Evolutionary conservation across 2,888 invertebrate species (phyloP).

Genomic region (Steinernema scapterisci): DNA sequence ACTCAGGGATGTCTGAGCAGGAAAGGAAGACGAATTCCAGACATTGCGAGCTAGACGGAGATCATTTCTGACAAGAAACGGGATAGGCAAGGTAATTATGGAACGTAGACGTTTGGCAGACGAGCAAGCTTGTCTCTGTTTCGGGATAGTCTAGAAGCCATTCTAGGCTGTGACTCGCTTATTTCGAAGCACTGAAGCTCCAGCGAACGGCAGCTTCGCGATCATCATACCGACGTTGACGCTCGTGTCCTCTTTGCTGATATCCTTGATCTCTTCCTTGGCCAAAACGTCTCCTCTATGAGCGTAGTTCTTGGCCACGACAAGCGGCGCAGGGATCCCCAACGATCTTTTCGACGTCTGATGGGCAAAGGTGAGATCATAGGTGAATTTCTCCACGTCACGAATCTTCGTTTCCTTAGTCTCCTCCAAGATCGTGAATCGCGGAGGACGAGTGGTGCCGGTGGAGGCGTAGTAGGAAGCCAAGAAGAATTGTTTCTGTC

Average conservation of each 20-base stretch:
- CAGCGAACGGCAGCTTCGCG: neutral
- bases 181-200: neutral
- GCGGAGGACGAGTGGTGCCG: neutral
- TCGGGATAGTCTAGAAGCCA: no score
- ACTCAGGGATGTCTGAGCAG: no score
- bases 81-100: no score
- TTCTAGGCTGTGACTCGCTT: conserved; percentile 4
- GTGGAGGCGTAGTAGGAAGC: neutral
- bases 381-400: neutral
- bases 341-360: neutral
- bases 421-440: conserved; percentile 7
- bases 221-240: neutral
- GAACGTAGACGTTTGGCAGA: no score
- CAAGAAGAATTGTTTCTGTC: conserved; percentile 7
- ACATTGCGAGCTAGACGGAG: no score
- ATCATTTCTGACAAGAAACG: no score
- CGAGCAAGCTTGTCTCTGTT: no score
- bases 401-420: neutral
- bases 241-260: neutral
- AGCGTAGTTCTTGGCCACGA: neutral
- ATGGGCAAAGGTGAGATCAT: neutral
- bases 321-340: neutral
- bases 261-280: neutral
- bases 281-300: neutral
- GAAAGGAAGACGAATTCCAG: no score